Evolutionary conservation across 2,797 vertebrate species (phyloP).

Genomic region (Rhinichthys osculus): DNA sequence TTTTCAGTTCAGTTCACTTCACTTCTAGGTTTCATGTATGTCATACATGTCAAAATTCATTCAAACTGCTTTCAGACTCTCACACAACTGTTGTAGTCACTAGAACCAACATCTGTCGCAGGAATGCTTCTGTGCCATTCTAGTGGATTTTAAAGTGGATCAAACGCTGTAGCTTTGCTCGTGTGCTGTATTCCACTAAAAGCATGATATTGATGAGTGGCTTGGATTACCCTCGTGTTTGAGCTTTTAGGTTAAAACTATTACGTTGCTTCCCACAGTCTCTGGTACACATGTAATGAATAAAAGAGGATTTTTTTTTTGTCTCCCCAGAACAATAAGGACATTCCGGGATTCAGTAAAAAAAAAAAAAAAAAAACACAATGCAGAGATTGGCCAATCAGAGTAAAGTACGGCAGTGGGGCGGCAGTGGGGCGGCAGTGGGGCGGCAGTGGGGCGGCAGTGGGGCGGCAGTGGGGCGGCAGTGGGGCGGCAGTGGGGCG

Average conservation of each 20-base stretch:
- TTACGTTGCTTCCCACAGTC: background rate
- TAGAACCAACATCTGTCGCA: background rate
- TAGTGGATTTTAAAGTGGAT: slow-evolving; percentile 20
- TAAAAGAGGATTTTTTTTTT: background rate
- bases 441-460: too few species aligned
- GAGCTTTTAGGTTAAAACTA: slow-evolving; percentile 30
- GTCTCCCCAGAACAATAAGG: background rate
- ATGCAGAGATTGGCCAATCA: background rate
- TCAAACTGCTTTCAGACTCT: background rate
- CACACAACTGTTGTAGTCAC: background rate
- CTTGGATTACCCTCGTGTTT: slow-evolving; percentile 33
- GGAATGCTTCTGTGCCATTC: background rate
- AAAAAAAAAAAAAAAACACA: too few species aligned
- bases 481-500: too few species aligned
- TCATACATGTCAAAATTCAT: background rate
- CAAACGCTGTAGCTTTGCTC: background rate
- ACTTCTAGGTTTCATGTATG: background rate
- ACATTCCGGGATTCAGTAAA: background rate
- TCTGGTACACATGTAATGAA: slow-evolving; percentile 16
- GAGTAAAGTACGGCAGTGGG: background rate
- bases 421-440: too few species aligned
- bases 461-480: too few species aligned
- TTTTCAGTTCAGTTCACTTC: background rate
- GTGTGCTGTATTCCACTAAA: background rate
- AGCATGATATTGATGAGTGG: slow-evolving; percentile 25